Evolutionary conservation across 2,888 invertebrate species (phyloP).

Genomic region (Pristionchus maxplancki): DNA sequence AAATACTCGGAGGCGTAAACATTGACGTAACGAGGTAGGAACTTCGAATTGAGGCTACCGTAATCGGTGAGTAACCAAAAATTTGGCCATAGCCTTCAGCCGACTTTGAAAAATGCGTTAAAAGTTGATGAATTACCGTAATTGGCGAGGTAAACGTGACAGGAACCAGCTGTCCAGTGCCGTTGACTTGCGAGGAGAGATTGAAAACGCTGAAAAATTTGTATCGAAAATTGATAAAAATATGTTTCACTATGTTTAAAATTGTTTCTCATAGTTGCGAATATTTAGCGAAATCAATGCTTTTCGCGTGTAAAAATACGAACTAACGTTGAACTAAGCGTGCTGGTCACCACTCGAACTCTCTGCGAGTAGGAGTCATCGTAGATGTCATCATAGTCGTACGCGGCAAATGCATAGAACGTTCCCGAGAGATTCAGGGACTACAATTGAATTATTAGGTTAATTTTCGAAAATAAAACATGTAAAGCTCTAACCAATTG

Average conservation of each 20-base stretch:
- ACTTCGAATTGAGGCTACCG: background rate
- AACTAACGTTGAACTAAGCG: background rate
- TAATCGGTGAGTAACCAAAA: background rate
- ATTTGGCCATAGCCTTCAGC: too few relatives aligned
- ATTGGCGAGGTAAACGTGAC: background rate
- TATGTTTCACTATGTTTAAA: too few relatives aligned
- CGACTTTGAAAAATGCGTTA: too few relatives aligned
- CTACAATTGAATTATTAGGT: background rate
- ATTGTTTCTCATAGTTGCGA: too few relatives aligned
- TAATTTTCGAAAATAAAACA: background rate
- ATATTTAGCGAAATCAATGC: too few relatives aligned
- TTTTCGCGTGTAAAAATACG: too few relatives aligned
- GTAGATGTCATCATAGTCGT: background rate
- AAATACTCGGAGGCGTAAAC: background rate
- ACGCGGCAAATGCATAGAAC: background rate
- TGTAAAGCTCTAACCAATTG: background rate
- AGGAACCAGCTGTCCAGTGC: background rate
- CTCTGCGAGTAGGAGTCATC: background rate
- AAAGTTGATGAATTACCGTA: too few relatives aligned
- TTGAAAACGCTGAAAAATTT: background rate
- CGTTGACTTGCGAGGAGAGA: background rate
- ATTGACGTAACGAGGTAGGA: background rate
- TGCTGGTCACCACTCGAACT: too few relatives aligned
- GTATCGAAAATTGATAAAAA: too few relatives aligned
- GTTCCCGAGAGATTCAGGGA: background rate